These are phyloP conservation scores for Cydia strobilella DNA, from an alignment of 1,140 invertebrate genomes.

Conservation along the genomic window DNA sequence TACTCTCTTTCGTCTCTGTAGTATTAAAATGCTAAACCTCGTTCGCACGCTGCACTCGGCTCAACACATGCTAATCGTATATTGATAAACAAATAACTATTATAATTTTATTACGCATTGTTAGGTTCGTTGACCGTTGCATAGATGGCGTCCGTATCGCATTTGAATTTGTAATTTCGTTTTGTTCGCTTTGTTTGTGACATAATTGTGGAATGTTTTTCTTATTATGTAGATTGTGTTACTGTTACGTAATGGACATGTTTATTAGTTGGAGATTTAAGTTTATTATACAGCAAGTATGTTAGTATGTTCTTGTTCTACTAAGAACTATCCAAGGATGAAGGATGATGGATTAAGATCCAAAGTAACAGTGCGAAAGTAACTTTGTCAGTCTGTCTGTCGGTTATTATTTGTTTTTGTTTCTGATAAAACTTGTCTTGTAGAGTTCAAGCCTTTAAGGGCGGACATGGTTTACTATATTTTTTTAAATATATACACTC, in stretches of 20 bases:
- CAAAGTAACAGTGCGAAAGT: no score
- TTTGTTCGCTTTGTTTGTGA: conserved; percentile 45
- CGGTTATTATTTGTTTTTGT: no score
- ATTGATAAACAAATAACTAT: conserved; percentile 77
- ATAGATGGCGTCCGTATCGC: conserved; percentile 52
- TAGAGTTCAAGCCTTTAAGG: no score
- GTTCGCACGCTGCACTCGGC: conserved; percentile 49
- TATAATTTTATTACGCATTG: conserved; percentile 74
- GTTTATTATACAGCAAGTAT: no score
- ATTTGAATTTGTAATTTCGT: conserved; percentile 67
- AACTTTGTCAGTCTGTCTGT: no score
- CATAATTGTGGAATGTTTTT: conserved; percentile 31
- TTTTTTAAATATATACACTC: no score
- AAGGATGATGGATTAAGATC: no score
- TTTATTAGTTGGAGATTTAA: conserved; percentile 16
- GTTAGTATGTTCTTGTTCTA: no score
- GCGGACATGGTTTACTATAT: no score
- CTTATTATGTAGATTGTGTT: conserved; percentile 25
- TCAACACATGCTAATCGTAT: conserved; percentile 76
- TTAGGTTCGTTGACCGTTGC: conserved; percentile 59
- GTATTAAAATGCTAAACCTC: conserved; percentile 69
- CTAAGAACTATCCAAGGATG: no score
- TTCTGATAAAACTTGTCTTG: no score
- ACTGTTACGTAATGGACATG: conserved; percentile 15
- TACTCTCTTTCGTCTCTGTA: conserved; percentile 43